phyloP scores from a whole-genome alignment of 2,888 invertebrate genomes.

The Plebejus melissa region DNA sequence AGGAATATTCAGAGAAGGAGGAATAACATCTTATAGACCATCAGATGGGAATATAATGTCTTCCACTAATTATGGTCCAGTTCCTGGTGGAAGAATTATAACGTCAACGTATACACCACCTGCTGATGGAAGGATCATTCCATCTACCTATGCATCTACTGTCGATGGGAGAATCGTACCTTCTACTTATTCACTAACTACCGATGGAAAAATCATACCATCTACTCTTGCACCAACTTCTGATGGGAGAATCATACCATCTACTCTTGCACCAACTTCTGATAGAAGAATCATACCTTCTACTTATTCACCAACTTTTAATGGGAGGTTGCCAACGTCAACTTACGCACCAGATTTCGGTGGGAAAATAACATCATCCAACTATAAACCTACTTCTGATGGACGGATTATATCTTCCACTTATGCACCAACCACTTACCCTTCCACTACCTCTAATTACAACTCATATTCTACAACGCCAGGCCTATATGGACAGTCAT shows the following conservation, averaged over 20 bases:
- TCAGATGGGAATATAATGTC: neutral
- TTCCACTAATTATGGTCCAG: neutral
- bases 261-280: neutral
- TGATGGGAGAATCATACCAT: neutral
- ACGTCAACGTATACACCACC: neutral
- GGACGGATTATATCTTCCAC: neutral
- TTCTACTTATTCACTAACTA: neutral
- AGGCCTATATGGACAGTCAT: neutral
- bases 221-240: neutral
- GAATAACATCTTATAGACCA: neutral
- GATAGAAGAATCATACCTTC: neutral
- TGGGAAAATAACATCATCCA: neutral
- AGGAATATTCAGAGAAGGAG: neutral
- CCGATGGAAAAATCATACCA: neutral
- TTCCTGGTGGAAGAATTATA: neutral
- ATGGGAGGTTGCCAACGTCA: neutral
- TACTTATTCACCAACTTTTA: neutral
- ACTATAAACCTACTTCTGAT: neutral
- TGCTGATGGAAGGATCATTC: no score
- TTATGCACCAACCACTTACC: neutral
- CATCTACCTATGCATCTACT: neutral
- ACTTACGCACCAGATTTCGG: neutral
- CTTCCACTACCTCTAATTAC: neutral
- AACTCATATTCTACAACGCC: neutral
- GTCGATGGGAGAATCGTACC: neutral